A percentile compares a stretch with the other conserved stretches of the same genome.
phyloP scores from a whole-genome alignment of 2,113 vertebrate species.

The Sinocyclocheilus anshuiensis region DNA sequence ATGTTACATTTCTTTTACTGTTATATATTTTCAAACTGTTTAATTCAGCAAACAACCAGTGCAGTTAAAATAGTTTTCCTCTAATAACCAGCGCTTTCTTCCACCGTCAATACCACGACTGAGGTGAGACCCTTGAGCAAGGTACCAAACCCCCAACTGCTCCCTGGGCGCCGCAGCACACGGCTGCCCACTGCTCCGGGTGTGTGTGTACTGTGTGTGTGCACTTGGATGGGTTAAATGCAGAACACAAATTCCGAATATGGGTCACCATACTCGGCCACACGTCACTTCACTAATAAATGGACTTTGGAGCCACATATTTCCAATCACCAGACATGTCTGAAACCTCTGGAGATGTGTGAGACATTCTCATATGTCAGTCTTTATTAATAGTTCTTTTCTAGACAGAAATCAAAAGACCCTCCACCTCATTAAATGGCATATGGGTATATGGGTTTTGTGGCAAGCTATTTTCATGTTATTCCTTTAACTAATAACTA shows the following conservation, averaged over 20 bases:
- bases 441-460: not conserved
- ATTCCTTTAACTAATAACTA: not conserved
- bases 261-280: too few species aligned
- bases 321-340: not conserved
- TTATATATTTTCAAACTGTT: not conserved
- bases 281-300: not conserved
- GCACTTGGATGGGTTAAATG: too few species aligned
- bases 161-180: too few species aligned
- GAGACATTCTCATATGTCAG: constrained; percentile 5
- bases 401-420: not conserved
- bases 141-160: too few species aligned
- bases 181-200: too few species aligned
- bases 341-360: not conserved
- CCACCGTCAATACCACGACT: too few species aligned
- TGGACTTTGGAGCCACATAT: not conserved
- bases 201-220: too few species aligned
- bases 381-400: not conserved
- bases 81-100: not conserved
- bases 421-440: not conserved
- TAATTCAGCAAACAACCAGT: not conserved
- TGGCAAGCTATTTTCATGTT: not conserved
- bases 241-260: too few species aligned
- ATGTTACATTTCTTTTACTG: too few species aligned
- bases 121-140: too few species aligned
- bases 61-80: not conserved